These are phyloP conservation scores for Podotricha telesiphe DNA, from an alignment of 2,888 invertebrate genomes.

Conservation along the genomic window DNA sequence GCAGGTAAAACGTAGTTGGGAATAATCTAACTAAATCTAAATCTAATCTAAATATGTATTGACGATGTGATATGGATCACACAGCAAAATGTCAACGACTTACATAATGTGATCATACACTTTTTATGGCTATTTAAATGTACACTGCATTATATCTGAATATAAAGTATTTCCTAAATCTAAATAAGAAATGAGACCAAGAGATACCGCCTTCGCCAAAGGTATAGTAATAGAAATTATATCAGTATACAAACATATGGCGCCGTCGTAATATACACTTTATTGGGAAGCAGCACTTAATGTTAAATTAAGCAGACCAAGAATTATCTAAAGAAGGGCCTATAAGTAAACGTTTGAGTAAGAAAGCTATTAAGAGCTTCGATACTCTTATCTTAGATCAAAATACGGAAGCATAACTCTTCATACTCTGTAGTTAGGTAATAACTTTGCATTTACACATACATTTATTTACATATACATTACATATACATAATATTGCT, in stretches of 20 bases:
- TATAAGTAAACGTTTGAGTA: slow-evolving; percentile 46
- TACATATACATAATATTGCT: not conserved
- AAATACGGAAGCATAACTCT: slow-evolving; percentile 10
- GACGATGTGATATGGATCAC: too few species aligned
- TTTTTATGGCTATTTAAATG: too few species aligned
- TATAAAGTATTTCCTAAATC: not conserved
- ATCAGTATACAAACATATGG: slow-evolving; percentile 28
- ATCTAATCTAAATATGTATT: too few species aligned
- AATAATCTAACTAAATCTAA: too few species aligned
- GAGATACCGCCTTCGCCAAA: not conserved
- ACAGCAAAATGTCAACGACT: too few species aligned
- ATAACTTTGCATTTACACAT: not conserved
- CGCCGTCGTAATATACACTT: slow-evolving; percentile 38
- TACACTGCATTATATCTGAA: too few species aligned
- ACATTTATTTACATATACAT: too few species aligned
- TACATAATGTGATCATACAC: too few species aligned
- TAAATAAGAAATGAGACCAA: not conserved
- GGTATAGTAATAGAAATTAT: slow-evolving; percentile 14
- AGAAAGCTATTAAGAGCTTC: slow-evolving; percentile 38
- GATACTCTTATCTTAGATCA: slow-evolving; percentile 27
- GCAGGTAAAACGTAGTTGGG: too few species aligned
- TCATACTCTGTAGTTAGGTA: not conserved
- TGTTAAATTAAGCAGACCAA: slow-evolving; percentile 62
- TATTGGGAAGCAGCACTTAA: slow-evolving; percentile 62
- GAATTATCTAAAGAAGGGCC: slow-evolving; percentile 48